phyloP scores from a whole-genome alignment of 1,140 invertebrate species.

The Myzus persicae region DNA sequence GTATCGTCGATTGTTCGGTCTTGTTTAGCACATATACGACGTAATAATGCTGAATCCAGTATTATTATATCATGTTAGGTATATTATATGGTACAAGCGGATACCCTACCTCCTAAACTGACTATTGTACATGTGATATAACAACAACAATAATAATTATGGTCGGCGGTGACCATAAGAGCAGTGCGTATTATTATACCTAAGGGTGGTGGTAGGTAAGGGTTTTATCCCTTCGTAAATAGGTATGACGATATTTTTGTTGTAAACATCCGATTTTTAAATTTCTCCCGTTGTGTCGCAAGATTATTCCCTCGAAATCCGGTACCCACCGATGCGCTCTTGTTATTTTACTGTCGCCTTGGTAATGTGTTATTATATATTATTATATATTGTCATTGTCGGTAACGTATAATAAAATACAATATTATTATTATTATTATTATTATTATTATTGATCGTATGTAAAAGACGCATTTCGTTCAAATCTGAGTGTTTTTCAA shows the following conservation, averaged over 20 bases:
- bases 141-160: slow-evolving; percentile 5
- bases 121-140: background rate
- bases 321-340: background rate
- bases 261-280: slow-evolving; percentile 13
- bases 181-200: background rate
- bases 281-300: background rate
- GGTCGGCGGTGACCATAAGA: background rate
- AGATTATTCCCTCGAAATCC: background rate
- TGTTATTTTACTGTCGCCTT: background rate
- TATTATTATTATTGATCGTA: slow-evolving; percentile 2
- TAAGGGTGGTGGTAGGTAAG: background rate
- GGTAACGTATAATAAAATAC: slow-evolving; percentile 20
- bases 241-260: background rate
- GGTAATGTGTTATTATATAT: background rate
- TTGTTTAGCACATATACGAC: slow-evolving; percentile 53
- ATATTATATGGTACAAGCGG: background rate
- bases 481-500: slow-evolving; percentile 15
- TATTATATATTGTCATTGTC: background rate
- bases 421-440: background rate
- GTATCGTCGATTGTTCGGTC: slow-evolving; percentile 26
- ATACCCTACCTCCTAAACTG: background rate
- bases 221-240: background rate
- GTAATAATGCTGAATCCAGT: slow-evolving; percentile 9
- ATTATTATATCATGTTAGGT: background rate
- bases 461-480: background rate